phyloP scores from a whole-genome alignment of 2,113 vertebrate genomes.

The Thalassoma bifasciatum region DNA sequence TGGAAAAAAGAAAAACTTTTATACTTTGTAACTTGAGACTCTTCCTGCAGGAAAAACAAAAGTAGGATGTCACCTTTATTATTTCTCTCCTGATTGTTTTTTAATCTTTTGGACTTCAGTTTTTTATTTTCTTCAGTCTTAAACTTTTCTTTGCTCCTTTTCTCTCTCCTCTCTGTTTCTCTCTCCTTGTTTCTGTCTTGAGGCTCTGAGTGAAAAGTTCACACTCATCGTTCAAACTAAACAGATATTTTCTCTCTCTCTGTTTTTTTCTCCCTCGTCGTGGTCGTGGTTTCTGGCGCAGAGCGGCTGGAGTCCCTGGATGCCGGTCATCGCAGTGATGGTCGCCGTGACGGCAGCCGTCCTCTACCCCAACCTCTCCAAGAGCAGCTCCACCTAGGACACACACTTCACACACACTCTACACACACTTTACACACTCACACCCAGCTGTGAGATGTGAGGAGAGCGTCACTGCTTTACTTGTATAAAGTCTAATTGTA shows the following conservation, averaged over 20 bases:
- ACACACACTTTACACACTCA: conserved; percentile 20
- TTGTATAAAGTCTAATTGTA: conserved; percentile 98
- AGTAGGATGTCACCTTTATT: neutral
- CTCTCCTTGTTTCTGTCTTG: neutral
- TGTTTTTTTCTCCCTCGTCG: neutral
- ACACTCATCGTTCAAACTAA: neutral
- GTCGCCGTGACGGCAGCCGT: conserved; percentile 94
- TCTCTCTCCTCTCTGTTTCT: neutral
- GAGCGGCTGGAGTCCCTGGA: conserved; percentile 97
- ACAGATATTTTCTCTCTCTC: neutral
- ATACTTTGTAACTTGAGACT: too few species aligned
- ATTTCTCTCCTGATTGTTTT: neutral
- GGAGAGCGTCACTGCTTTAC: conserved; percentile 88
- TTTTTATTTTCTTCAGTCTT: neutral
- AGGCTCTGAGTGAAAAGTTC: neutral
- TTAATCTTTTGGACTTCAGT: conserved; percentile 33
- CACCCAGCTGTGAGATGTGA: conserved; percentile 23
- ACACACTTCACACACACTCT: conserved; percentile 24
- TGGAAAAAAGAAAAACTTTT: too few species aligned
- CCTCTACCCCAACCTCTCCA: conserved; percentile 96
- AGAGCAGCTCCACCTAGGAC: conserved; percentile 86
- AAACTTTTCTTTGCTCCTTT: neutral
- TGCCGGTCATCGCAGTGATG: conserved; percentile 97
- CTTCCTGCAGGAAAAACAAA: too few species aligned
- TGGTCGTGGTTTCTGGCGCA: conserved; percentile 73